Percentiles rank a stretch among this genome's conserved stretches.
These are phyloP conservation scores for Haemorhous mexicanus DNA, from an alignment of 2,113 vertebrate species.

Conservation along the genomic window DNA sequence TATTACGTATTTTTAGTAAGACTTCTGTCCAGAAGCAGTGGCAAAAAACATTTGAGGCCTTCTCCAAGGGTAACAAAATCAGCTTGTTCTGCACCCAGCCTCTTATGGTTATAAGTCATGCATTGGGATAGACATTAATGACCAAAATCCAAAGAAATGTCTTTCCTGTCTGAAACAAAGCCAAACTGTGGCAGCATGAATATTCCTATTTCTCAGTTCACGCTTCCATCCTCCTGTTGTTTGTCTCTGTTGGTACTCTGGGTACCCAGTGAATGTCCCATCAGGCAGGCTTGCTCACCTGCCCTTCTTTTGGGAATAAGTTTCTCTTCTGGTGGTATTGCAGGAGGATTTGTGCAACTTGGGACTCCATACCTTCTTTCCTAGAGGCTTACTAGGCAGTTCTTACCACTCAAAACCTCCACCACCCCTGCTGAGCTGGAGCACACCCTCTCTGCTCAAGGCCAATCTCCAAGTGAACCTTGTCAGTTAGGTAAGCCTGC, in stretches of 20 bases:
- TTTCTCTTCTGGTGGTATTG: constrained; percentile 69
- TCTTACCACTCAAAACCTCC: constrained; percentile 65
- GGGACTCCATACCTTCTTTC: constrained; percentile 63
- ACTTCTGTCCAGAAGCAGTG: not conserved
- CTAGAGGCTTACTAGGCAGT: constrained; percentile 68
- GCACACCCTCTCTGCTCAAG: constrained; percentile 65
- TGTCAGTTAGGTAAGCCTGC: constrained; percentile 68
- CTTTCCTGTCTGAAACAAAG: constrained; percentile 25
- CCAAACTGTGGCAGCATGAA: not conserved
- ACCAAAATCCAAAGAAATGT: not conserved
- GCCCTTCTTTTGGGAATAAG: constrained; percentile 65
- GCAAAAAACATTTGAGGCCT: constrained; percentile 28
- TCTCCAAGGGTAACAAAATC: not conserved
- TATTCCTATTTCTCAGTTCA: not conserved
- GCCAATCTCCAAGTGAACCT: constrained; percentile 64
- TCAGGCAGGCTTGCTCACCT: constrained; percentile 55
- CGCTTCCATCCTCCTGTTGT: not conserved
- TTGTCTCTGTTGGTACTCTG: constrained; percentile 2
- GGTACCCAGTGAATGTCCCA: constrained; percentile 40
- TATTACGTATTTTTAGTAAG: not conserved
- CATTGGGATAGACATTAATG: not conserved
- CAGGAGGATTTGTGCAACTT: constrained; percentile 68
- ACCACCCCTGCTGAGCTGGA: constrained; percentile 66
- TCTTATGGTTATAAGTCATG: not conserved
- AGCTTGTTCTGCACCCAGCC: not conserved